Evolutionary conservation across 2,113 vertebrate genomes (phyloP), one percentile per base, ranked within the genome.

Genomic region (Phyllostomus discolor): DNA sequence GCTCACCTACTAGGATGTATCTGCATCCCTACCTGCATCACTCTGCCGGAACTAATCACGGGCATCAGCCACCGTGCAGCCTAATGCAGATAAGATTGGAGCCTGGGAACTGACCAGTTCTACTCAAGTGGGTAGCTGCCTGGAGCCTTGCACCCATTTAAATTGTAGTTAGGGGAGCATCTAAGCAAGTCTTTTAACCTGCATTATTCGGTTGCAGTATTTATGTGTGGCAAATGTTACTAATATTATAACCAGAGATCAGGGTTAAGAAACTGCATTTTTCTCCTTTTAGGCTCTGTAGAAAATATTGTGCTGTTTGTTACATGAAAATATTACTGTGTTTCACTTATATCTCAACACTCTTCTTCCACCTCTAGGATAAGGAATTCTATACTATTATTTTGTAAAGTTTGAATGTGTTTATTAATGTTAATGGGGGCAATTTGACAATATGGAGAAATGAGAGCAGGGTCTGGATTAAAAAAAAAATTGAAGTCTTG

Each of bases 1-100:
- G 96, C 98, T 98, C 96, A 98, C 98, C 98, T 98, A 94, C 94
- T 96, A 94, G 85, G 93, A 97, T 97, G 89, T 97, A 91, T 98
- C 98, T 98, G 98, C 98, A 98, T 97, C 98, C 95, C 97, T 98
- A 98, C 98, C 98, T 98, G 98, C 98, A 98, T 97, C 98, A 97
- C 98, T 98, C 98, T 98, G 98, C 97, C 97, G 97, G 97, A 98
- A 98, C 98, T 98, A 98, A 98, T 98, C 98, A 94, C 98, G 80
- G 98, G 97, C 97, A 98, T 98, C 98, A 96, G 98, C 98, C 95
- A 93, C 96, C 43, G 96, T 97, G 95, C 97, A 96, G 98, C 93
- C 98, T 98, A 98, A 99, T 99, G 99, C 99, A 98, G 98, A 98
- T 98, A 97, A 98, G 98, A 98, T 95, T 96, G 93, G 98, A 98